Base-by-base conservation (phyloP, 2,888 invertebrate species). In the Cataglyphis albicans region DNA sequence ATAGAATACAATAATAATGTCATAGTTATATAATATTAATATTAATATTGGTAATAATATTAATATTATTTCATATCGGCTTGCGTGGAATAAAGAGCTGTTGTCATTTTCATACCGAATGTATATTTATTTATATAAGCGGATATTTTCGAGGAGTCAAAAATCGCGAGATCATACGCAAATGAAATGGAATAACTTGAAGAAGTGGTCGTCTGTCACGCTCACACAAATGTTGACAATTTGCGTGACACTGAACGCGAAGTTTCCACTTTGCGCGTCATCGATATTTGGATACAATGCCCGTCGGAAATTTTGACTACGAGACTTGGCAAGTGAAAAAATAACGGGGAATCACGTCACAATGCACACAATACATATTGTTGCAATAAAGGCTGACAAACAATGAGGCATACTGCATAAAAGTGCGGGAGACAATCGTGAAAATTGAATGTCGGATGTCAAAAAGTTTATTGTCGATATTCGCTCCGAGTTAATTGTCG, bases 201-300 rank as follows among this genome's bases (percentile, higher is more conserved):
- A 76, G 68, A 76, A 76, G 76, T 68, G 76, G 44, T 44, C 35
- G 44, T 44, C 78, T 72, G 78, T 80, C 78, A 80, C 78, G 78
- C 44, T 80, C 59, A 35, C 78, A 72, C 78, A 80, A 80, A 80
- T 72, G 44, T 80, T 35, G 72, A 18, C 44, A 44, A 80, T 80
- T 80, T 80, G 44, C 78, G 72, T 80, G 78, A 59, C 72, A 44
- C 32, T 44, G 78, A 78, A 32, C 55, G 72, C 65, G n/a, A n/a
- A 38, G 70, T 70, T 70, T 80, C 72, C 59, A 80, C 73, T 80
- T 80, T 72, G 78, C 78, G 72, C 59, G 44, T 44, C 78, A 72
- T 78, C 78, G 57, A 80, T 80, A 72, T 78, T 78, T 78, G 57
- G 78, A 80, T 72, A 80, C 72, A 80, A 80, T 80, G 59, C 32